These are phyloP conservation scores for Synanthedon myopaeformis DNA, from an alignment of 2,888 invertebrate genomes.

Conservation along the genomic window DNA sequence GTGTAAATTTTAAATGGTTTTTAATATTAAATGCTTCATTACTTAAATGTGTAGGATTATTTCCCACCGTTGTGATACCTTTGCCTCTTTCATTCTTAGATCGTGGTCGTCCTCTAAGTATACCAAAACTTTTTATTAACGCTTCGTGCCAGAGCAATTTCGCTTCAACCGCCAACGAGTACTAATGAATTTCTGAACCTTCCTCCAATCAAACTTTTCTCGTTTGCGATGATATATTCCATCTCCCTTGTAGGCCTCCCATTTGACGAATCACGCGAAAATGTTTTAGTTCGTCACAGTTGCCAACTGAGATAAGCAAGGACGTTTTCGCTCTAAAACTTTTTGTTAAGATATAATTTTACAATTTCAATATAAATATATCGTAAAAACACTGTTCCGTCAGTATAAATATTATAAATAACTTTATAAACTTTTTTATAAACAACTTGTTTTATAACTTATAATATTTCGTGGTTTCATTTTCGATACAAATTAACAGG, in stretches of 20 bases:
- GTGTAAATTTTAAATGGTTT: too few species aligned
- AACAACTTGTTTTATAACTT: too few species aligned
- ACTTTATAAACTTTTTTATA: too few species aligned
- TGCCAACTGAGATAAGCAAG: constrained; percentile 1
- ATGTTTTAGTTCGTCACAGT: neutral
- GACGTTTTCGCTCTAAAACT: constrained; percentile 4
- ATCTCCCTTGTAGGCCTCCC: constrained; percentile 20
- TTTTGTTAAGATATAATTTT: neutral
- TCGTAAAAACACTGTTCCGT: too few species aligned
- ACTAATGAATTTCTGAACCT: constrained; percentile 59
- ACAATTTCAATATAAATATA: too few species aligned
- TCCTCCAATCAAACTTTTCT: constrained; percentile 60
- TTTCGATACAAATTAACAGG: too few species aligned
- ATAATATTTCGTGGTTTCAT: too few species aligned
- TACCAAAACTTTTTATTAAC: constrained; percentile 1
- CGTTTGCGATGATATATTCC: constrained; percentile 54
- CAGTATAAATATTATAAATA: too few species aligned
- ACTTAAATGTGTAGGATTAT: neutral
- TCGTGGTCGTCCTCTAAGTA: neutral
- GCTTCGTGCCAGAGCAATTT: constrained; percentile 24
- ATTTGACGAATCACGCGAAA: constrained; percentile 16
- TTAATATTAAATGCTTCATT: too few species aligned
- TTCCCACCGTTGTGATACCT: neutral
- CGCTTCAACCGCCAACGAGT: constrained; percentile 33
- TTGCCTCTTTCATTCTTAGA: neutral